Evolutionary conservation across 1,140 invertebrate genomes (phyloP).

Genomic region (Eurosta solidaginis): DNA sequence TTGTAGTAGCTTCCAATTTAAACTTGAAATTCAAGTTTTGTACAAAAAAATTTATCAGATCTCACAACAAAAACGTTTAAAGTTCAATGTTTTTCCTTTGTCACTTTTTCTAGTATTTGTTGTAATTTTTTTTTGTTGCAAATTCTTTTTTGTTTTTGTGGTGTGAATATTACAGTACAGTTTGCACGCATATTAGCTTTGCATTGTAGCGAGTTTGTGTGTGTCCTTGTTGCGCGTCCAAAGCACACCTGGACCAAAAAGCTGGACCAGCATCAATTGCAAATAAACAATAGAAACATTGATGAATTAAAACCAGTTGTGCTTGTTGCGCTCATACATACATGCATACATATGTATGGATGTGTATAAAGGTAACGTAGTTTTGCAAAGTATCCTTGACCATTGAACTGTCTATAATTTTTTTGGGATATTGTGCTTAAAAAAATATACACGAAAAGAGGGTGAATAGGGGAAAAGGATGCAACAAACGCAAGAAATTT

Average conservation of each 20-base stretch:
- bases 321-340: neutral
- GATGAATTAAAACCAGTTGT: slow-evolving; percentile 39
- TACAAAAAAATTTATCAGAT: slow-evolving; percentile 32
- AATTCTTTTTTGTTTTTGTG: slow-evolving; percentile 40
- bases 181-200: neutral
- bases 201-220: neutral
- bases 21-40: slow-evolving; percentile 56
- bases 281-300: neutral
- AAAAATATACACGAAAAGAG: neutral
- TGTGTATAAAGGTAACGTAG: slow-evolving; percentile 32
- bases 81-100: slow-evolving; percentile 14
- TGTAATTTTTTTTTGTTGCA: too few relatives aligned
- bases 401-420: slow-evolving; percentile 46
- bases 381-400: slow-evolving; percentile 49
- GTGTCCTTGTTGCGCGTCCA: neutral
- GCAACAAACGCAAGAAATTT: neutral
- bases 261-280: slow-evolving; percentile 47
- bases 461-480: too few relatives aligned
- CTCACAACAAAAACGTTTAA: neutral
- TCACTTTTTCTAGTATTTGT: slow-evolving; percentile 29
- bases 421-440: neutral
- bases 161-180: neutral
- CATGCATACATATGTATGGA: too few relatives aligned
- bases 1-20: slow-evolving; percentile 1
- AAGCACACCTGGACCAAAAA: slow-evolving; percentile 35